phyloP scores from a whole-genome alignment of 2,888 invertebrate genomes.

The Cremastinae sp. region DNA sequence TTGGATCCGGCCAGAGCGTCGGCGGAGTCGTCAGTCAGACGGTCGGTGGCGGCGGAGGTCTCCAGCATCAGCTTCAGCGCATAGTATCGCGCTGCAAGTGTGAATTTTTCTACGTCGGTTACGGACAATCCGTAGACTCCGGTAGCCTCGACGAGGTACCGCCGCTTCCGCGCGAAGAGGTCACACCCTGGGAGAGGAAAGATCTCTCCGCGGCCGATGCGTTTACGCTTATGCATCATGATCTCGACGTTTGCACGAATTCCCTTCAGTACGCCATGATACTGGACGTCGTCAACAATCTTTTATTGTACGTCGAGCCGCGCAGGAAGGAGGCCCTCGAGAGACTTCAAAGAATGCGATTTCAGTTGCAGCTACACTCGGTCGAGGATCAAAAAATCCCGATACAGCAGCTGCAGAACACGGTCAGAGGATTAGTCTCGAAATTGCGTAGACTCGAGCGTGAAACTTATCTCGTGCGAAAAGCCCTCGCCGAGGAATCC shows the following conservation, averaged over 20 bases:
- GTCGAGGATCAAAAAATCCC: constrained; percentile 95
- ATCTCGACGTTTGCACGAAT: constrained; percentile 98
- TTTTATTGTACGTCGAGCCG: constrained; percentile 97
- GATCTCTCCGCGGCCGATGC: constrained; percentile 94
- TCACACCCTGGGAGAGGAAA: constrained; percentile 89
- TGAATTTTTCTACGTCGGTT: constrained; percentile 98
- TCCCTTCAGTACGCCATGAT: constrained; percentile 97
- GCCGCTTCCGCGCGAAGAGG: constrained; percentile 86
- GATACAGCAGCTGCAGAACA: constrained; percentile 93
- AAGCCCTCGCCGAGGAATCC: constrained; percentile 87
- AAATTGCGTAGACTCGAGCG: constrained; percentile 93
- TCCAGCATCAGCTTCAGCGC: constrained; percentile 89
- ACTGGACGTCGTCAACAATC: constrained; percentile 98
- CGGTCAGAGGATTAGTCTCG: constrained; percentile 87
- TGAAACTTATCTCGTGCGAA: constrained; percentile 92
- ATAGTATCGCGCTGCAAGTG: constrained; percentile 99
- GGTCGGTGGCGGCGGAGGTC: constrained; percentile 88
- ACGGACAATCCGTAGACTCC: constrained; percentile 89
- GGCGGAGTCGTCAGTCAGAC: constrained; percentile 97
- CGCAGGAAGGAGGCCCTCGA: constrained; percentile 95
- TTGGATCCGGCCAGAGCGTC: constrained; percentile 97
- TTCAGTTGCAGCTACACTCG: constrained; percentile 94
- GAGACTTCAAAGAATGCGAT: constrained; percentile 94
- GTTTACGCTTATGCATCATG: constrained; percentile 98
- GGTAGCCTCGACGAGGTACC: constrained; percentile 85